Base-by-base conservation (phyloP, 1,140 invertebrate species). In the Phymorhynchus buccinoides region DNA sequence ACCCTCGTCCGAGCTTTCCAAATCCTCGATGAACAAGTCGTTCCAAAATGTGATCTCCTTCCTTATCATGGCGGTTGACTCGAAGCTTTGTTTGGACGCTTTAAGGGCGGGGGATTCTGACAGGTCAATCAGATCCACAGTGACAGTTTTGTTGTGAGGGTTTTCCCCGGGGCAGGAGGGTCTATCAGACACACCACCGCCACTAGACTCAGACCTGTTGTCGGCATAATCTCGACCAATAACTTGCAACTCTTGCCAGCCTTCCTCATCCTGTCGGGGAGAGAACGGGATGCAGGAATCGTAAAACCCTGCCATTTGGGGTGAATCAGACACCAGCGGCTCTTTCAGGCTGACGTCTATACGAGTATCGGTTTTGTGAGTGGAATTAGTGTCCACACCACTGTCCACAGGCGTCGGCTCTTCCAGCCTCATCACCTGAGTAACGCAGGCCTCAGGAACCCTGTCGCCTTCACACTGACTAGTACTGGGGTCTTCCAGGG, bases 1-100 rank as follows among this genome's bases (percentile, higher is more conserved):
- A 1, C 66, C 66, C 14, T 35, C 62, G 44, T 83, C 62, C 1
- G 30, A n/a, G 1, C 18, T 42, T 39, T 83, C 81, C 18, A 83
- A 30, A 71, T 83, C 81, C 35, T 83, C 81, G 3, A 83, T 16
- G 7, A 68, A 71, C 62, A 83, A 32, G 32, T 83, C 62, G 44
- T 83, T 48, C 37, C 35, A 27, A 37, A 75, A 75, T 22, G 37
- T 37, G 37, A 27, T 41, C 35, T 75, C 32, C 3, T 39, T 75
- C 73, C 27, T 62, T 22, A 52, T 18, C 48, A 62, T 62, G 56
- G 12, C 73, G 1, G 30, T 22, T 71, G 68, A 35, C 30, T 71
- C 14, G 14, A 75, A 37, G 14, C 37, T 75, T n/a, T 75, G 14
- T 41, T 27, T 41, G 37, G 35, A 27, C 6, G 73, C 35, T 41